phyloP scores from a whole-genome alignment of 1,140 invertebrate species.

The Trichonephila clavipes region DNA sequence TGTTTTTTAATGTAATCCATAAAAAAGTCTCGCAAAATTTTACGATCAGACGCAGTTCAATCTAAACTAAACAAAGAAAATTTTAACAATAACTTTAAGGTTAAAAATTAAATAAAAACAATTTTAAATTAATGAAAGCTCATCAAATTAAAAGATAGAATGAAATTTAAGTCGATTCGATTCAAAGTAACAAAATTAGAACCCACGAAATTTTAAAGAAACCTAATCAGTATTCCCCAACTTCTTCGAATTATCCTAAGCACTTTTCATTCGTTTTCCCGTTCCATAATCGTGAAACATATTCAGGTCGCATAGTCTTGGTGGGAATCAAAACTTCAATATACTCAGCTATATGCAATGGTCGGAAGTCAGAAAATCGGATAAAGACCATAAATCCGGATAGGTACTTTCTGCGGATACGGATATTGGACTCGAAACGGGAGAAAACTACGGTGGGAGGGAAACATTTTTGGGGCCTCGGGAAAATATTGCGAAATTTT shows the following conservation, averaged over 20 bases:
- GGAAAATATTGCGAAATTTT: slow-evolving; percentile 54
- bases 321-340: slow-evolving; percentile 27
- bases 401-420: slow-evolving; percentile 53
- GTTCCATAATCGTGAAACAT: background rate
- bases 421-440: slow-evolving; percentile 44
- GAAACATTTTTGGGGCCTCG: slow-evolving; percentile 5
- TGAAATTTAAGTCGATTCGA: no score
- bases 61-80: no score
- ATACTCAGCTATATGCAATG: background rate
- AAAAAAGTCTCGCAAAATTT: no score
- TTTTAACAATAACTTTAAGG: no score
- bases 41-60: no score
- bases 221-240: no score
- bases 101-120: no score
- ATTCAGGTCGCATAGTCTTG: background rate
- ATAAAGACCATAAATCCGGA: slow-evolving; percentile 65
- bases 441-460: slow-evolving; percentile 5
- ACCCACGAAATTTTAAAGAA: no score
- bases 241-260: background rate
- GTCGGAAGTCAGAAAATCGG: slow-evolving; percentile 60
- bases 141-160: no score
- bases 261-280: background rate
- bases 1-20: no score
- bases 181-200: no score
- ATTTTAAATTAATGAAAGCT: no score